phyloP scores from a whole-genome alignment of 2,888 invertebrate genomes.

The Dorcus hopei region DNA sequence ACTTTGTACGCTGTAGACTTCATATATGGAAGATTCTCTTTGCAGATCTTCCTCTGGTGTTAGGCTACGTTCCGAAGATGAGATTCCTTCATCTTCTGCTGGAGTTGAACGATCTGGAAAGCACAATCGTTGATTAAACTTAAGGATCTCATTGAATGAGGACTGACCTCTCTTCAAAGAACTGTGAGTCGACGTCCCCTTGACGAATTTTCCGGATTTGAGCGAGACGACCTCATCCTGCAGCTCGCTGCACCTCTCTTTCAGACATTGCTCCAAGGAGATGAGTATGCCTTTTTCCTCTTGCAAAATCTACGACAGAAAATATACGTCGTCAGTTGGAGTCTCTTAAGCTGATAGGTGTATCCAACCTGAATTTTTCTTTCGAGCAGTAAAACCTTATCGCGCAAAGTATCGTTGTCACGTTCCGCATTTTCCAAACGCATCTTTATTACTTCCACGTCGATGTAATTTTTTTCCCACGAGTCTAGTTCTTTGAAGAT shows the following conservation, averaged over 20 bases:
- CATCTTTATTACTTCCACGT: constrained; percentile 71
- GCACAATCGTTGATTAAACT: background rate
- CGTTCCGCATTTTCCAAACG: constrained; percentile 68
- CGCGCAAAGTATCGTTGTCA: constrained; percentile 61
- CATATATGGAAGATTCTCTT: constrained; percentile 59
- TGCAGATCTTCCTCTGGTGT: constrained; percentile 68
- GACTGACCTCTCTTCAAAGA: constrained; percentile 15
- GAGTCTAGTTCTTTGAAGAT: constrained; percentile 68
- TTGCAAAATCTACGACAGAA: constrained; percentile 60
- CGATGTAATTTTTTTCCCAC: constrained; percentile 75
- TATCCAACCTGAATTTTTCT: constrained; percentile 63
- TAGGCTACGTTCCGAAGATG: constrained; percentile 76
- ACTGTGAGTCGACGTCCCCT: constrained; percentile 43
- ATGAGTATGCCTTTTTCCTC: constrained; percentile 73
- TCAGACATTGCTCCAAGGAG: constrained; percentile 70
- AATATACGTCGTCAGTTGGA: background rate
- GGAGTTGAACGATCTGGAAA: constrained; percentile 66
- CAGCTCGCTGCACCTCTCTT: constrained; percentile 72
- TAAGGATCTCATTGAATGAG: background rate
- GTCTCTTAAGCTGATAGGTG: background rate
- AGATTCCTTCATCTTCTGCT: constrained; percentile 85
- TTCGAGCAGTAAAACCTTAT: constrained; percentile 68
- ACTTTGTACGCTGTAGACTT: constrained; percentile 59
- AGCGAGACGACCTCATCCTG: constrained; percentile 68
- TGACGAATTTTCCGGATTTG: constrained; percentile 53